phyloP scores from a whole-genome alignment of 2,797 vertebrate genomes.

The Peromyscus melanophrys region DNA sequence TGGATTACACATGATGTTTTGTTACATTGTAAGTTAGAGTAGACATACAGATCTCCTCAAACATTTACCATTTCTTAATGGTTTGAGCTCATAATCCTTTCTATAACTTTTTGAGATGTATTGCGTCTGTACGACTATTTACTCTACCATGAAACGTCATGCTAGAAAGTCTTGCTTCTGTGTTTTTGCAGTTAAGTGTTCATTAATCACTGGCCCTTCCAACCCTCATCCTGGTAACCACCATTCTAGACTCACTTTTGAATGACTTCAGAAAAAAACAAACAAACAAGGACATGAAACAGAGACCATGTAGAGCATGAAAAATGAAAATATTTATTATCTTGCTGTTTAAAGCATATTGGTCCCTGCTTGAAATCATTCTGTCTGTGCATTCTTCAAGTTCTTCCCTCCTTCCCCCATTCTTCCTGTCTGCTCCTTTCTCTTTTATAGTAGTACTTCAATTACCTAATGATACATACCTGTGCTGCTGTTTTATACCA shows the following conservation, averaged over 20 bases:
- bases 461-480: neutral
- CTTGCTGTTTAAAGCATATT: neutral
- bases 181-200: neutral
- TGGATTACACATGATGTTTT: neutral
- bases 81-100: neutral
- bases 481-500: slow-evolving; percentile 55
- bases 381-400: neutral
- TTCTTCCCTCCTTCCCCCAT: accelerated
- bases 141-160: neutral
- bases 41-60: neutral
- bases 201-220: neutral
- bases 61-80: neutral
- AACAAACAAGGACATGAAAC: neutral
- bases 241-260: neutral
- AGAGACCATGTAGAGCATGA: neutral
- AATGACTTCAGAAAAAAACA: neutral
- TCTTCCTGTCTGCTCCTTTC: neutral
- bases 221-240: neutral
- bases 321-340: slow-evolving; percentile 16
- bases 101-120: neutral
- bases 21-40: neutral
- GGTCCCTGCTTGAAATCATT: slow-evolving; percentile 13
- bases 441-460: slow-evolving; percentile 16
- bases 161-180: neutral
- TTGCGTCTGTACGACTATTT: no score